A percentile compares a stretch with the other conserved stretches of the same genome.
phyloP scores from a whole-genome alignment of 2,888 invertebrate genomes.

The Plebejus anna region DNA sequence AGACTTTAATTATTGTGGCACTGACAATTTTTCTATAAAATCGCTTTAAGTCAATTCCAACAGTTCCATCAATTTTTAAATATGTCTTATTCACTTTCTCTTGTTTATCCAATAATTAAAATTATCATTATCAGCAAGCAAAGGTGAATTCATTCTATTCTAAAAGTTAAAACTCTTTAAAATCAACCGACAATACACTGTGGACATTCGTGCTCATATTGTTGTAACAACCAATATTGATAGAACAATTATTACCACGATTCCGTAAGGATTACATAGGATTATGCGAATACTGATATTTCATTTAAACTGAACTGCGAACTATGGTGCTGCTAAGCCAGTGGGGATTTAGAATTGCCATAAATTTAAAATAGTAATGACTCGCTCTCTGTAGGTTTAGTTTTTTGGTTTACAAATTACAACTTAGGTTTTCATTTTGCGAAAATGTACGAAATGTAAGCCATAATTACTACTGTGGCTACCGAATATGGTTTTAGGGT shows the following conservation, averaged over 20 bases:
- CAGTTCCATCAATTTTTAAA: too few relatives aligned
- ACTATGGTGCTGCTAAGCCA: slow-evolving; percentile 21
- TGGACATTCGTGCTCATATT: background rate
- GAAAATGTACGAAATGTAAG: background rate
- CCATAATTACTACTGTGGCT: too few relatives aligned
- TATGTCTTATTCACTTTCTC: too few relatives aligned
- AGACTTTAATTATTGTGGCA: too few relatives aligned
- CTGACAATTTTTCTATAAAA: too few relatives aligned
- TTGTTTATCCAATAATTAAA: too few relatives aligned
- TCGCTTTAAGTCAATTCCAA: too few relatives aligned
- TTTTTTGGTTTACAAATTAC: slow-evolving; percentile 5
- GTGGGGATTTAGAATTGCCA: slow-evolving; percentile 22
- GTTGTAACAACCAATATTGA: slow-evolving; percentile 11
- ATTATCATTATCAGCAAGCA: background rate
- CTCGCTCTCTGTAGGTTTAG: background rate
- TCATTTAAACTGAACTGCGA: slow-evolving; percentile 25
- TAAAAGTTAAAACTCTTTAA: background rate
- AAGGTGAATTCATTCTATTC: background rate
- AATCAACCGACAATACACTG: background rate
- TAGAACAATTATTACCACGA: background rate
- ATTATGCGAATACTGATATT: slow-evolving; percentile 27
- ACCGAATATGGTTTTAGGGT: too few relatives aligned
- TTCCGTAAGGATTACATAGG: slow-evolving; percentile 21
- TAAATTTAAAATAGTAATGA: slow-evolving; percentile 18
- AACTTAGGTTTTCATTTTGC: background rate